Evolutionary conservation across 1,140 invertebrate species (phyloP).

Genomic region (Papilio helenus): DNA sequence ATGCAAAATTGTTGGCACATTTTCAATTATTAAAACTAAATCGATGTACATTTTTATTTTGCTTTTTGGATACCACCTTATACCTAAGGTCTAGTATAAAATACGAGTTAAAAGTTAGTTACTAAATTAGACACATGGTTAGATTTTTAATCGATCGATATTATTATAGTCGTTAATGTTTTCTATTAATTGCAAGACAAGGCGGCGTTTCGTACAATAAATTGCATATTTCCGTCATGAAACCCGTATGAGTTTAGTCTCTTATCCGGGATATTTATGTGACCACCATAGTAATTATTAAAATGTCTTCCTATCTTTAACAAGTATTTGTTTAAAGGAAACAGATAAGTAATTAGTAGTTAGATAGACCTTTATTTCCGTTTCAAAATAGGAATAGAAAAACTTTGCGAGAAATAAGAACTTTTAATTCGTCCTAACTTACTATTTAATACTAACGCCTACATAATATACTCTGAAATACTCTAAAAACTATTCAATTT

Average conservation of each 20-base stretch:
- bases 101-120: background rate
- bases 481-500: background rate
- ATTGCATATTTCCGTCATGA: constrained; percentile 30
- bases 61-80: background rate
- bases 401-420: background rate
- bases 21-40: background rate
- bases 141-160: background rate
- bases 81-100: background rate
- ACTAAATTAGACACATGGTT: background rate
- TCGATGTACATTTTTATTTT: background rate
- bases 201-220: background rate
- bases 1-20: constrained; percentile 1
- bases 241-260: constrained; percentile 45
- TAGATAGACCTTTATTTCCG: background rate
- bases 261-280: constrained; percentile 71
- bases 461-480: background rate
- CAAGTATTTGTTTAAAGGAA: constrained; percentile 2
- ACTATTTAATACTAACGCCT: background rate
- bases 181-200: background rate
- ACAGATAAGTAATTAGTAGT: constrained; percentile 11
- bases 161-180: background rate
- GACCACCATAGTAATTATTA: constrained; percentile 61
- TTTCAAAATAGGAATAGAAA: background rate
- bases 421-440: background rate
- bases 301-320: constrained; percentile 3